phyloP scores from a whole-genome alignment of 2,113 vertebrate genomes.

The Siphamia tubifer region DNA sequence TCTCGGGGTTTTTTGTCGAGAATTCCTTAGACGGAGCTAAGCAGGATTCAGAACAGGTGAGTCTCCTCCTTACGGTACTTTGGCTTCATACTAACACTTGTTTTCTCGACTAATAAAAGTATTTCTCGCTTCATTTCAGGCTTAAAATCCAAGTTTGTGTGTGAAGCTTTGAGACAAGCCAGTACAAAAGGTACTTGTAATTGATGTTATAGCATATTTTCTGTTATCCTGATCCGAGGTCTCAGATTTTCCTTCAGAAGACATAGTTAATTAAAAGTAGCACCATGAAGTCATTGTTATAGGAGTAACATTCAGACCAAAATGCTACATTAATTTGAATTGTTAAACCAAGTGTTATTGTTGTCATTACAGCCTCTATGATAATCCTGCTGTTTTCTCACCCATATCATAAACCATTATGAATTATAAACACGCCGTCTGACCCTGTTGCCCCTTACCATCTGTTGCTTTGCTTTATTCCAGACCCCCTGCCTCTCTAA shows the following conservation, averaged over 20 bases:
- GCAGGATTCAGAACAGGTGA: constrained; percentile 36
- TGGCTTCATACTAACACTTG: no score
- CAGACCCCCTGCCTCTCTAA: constrained; percentile 21
- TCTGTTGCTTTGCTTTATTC: constrained; percentile 57
- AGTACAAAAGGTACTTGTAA: constrained; percentile 3
- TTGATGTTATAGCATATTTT: neutral
- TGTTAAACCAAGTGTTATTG: neutral
- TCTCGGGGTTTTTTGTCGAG: constrained; percentile 22
- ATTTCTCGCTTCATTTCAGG: neutral
- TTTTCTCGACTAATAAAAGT: neutral
- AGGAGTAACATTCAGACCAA: neutral
- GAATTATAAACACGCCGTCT: constrained; percentile 14
- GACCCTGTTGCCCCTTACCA: constrained; percentile 36
- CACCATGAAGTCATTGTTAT: neutral
- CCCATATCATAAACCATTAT: neutral
- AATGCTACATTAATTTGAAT: no score
- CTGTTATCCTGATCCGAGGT: neutral
- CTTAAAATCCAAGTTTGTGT: neutral
- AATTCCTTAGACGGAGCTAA: neutral
- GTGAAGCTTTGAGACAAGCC: neutral
- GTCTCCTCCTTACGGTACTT: neutral
- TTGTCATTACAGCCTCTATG: neutral
- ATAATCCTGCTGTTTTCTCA: constrained; percentile 29
- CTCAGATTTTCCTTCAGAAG: neutral
- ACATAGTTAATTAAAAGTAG: neutral